Percentiles rank a stretch among this genome's conserved stretches.
phyloP scores from a whole-genome alignment of 2,797 vertebrate genomes.

The Halcyon smyrnensis region DNA sequence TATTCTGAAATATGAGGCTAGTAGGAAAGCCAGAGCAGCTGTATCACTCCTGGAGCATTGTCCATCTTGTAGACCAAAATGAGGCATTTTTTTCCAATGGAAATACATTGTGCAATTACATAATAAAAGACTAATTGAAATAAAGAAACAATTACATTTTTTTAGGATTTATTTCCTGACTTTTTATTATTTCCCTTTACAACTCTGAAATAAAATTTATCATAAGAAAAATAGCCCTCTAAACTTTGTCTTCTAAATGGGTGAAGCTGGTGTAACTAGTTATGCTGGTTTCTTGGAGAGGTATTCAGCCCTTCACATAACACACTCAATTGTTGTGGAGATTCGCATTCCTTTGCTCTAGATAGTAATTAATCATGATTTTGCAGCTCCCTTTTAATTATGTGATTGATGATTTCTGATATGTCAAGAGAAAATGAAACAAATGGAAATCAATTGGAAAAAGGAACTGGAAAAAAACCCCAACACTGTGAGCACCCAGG shows the following conservation, averaged over 20 bases:
- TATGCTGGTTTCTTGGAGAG: background rate
- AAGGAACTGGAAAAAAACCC: background rate
- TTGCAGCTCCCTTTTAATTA: conserved; percentile 44
- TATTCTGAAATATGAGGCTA: background rate
- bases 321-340: background rate
- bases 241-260: background rate
- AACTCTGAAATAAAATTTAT: background rate
- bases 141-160: background rate
- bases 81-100: background rate
- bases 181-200: background rate
- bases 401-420: conserved; percentile 58
- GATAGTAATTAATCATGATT: conserved; percentile 56
- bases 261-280: background rate
- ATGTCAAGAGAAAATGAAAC: conserved; percentile 45
- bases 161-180: background rate
- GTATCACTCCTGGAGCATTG: background rate
- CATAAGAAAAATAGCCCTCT: background rate
- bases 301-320: background rate
- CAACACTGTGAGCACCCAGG: background rate
- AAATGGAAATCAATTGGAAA: conserved; percentile 40
- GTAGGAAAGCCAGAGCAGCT: background rate
- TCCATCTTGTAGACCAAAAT: background rate
- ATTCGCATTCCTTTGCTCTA: conserved; percentile 37
- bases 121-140: background rate
- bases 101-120: background rate